A percentile compares a stretch with the other conserved stretches of the same genome.
Evolutionary conservation across 2,113 vertebrate genomes (phyloP).

Genomic region (Sciurus niger): DNA sequence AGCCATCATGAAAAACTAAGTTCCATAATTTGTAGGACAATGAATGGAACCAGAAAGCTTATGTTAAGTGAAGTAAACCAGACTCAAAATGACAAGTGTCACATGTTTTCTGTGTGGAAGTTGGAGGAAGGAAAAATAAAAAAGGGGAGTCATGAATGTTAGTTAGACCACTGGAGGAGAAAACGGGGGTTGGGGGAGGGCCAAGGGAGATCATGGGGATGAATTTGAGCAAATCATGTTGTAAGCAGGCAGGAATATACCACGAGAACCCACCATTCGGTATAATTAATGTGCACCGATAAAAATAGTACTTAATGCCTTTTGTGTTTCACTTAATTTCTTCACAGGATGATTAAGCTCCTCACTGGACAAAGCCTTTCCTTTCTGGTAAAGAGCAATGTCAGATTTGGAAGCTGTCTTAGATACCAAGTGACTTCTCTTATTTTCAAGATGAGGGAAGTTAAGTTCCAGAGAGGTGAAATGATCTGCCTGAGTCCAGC

Average conservation of each 20-base stretch:
- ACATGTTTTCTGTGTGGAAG: too few species aligned
- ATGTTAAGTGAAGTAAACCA: too few species aligned
- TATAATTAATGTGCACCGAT: neutral
- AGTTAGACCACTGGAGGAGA: neutral
- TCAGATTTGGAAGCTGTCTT: neutral
- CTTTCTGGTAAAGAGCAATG: neutral
- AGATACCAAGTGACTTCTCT: neutral
- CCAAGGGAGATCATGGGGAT: neutral
- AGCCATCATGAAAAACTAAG: too few species aligned
- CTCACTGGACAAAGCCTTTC: neutral
- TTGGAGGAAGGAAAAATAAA: too few species aligned
- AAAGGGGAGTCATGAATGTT: neutral
- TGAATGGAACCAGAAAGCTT: too few species aligned
- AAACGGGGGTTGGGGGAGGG: neutral
- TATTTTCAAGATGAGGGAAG: neutral
- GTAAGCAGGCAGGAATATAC: neutral
- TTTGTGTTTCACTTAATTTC: neutral
- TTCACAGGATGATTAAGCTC: neutral
- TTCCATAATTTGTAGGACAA: too few species aligned
- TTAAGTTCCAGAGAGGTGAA: neutral
- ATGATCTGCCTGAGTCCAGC: neutral
- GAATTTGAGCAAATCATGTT: neutral
- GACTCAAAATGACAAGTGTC: too few species aligned
- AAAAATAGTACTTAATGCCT: neutral
- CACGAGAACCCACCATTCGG: neutral